phyloP scores from a whole-genome alignment of 1,140 invertebrate genomes.

The Caenorhabditis briggsae region DNA sequence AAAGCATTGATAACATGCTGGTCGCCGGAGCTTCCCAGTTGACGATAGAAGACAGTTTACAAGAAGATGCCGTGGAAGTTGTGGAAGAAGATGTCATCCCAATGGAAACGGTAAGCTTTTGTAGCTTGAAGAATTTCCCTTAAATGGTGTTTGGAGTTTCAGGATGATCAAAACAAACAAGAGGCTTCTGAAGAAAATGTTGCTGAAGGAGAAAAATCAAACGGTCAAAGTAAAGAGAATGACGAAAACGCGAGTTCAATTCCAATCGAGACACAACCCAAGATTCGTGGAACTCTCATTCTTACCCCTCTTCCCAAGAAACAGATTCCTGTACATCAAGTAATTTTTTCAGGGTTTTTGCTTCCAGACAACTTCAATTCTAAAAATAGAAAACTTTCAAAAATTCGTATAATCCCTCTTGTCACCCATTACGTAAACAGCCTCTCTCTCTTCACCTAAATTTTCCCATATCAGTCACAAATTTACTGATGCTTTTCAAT shows the following conservation, averaged over 20 bases:
- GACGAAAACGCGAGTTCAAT: neutral
- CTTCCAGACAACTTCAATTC: neutral
- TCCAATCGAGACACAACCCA: neutral
- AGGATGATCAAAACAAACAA: too few relatives aligned
- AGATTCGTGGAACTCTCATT: conserved; percentile 26
- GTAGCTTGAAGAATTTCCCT: neutral
- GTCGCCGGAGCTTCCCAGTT: neutral
- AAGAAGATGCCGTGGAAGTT: neutral
- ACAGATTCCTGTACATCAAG: conserved; percentile 15
- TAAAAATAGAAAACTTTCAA: conserved; percentile 12
- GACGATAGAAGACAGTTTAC: neutral
- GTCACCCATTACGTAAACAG: neutral
- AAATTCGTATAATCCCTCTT: neutral
- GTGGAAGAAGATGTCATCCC: neutral
- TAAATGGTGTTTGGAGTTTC: too few relatives aligned
- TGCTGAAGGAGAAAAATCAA: neutral
- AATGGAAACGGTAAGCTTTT: conserved; percentile 10
- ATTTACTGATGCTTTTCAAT: neutral
- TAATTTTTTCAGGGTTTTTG: neutral
- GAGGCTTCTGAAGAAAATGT: too few relatives aligned
- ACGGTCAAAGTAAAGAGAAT: neutral
- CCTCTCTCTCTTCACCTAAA: neutral
- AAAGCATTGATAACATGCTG: conserved; percentile 55
- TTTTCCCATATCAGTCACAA: neutral
- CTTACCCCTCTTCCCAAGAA: neutral